Evolutionary conservation across 2,888 invertebrate species (phyloP).

Genomic region (Rhogogaster chlorosoma): DNA sequence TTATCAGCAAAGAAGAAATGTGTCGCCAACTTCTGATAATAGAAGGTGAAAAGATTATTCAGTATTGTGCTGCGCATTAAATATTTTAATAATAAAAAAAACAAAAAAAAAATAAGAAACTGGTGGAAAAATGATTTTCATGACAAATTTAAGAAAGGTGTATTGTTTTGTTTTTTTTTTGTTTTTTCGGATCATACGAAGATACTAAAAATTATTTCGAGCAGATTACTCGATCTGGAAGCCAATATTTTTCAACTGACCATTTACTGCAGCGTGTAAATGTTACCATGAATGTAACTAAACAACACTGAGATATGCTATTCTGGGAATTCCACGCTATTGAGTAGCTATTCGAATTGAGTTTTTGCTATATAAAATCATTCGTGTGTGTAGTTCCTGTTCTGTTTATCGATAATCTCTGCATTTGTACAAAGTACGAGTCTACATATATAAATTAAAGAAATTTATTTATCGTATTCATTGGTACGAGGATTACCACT

Average conservation of each 20-base stretch:
- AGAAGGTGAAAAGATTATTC: constrained; percentile 1
- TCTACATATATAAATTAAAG: constrained; percentile 22
- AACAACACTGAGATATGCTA: not conserved
- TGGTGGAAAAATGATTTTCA: constrained; percentile 13
- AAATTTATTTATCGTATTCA: constrained; percentile 18
- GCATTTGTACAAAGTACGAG: constrained; percentile 30
- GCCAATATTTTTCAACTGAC: constrained; percentile 6
- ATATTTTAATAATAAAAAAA: constrained; percentile 43
- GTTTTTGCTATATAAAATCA: constrained; percentile 2
- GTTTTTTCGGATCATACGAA: constrained; percentile 43
- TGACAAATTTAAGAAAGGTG: not conserved
- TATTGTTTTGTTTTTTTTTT: constrained; percentile 30
- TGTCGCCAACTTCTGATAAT: constrained; percentile 26
- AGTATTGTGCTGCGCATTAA: constrained; percentile 45
- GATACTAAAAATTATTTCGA: constrained; percentile 15
- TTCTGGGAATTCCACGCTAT: not conserved
- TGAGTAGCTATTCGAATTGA: not conserved
- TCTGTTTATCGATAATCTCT: constrained; percentile 17
- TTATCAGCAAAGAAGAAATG: not conserved
- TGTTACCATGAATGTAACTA: not conserved
- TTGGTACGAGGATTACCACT: constrained; percentile 3
- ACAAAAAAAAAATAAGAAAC: too few relatives aligned
- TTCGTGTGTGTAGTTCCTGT: constrained; percentile 9
- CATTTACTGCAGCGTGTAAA: not conserved
- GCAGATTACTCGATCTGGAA: not conserved